Percentiles rank a stretch among this genome's conserved stretches.
Conservation (phyloP, 2,113 vertebrate species). For the Ahaetulla prasina region DNA sequence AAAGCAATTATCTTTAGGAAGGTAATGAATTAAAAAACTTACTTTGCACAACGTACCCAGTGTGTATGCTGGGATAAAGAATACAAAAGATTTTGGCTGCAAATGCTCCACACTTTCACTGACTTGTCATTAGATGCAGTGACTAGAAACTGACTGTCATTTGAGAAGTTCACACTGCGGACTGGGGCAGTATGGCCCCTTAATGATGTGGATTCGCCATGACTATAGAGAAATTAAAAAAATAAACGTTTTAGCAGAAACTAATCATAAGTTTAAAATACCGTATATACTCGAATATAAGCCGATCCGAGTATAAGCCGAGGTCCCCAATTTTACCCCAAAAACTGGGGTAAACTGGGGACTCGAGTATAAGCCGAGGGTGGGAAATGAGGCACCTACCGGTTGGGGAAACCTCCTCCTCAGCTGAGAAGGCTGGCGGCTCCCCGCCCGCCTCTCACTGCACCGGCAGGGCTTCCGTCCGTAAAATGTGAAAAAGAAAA, state of each 20-base stretch:
- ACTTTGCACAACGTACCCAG: slow-evolving; percentile 93
- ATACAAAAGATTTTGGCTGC: slow-evolving; percentile 76
- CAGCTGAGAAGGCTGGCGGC: too few species aligned
- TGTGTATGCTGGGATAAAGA: slow-evolving; percentile 86
- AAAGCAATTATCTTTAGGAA: not conserved
- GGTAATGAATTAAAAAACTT: slow-evolving; percentile 38
- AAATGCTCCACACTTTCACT: slow-evolving; percentile 87
- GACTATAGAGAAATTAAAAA: slow-evolving; percentile 67
- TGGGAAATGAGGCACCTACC: too few species aligned
- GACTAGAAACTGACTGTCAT: slow-evolving; percentile 77
- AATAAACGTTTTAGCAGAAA: not conserved
- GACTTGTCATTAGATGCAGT: slow-evolving; percentile 93
- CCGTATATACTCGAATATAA: too few species aligned
- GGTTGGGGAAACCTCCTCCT: too few species aligned
- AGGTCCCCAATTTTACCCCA: too few species aligned
- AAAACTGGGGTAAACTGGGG: too few species aligned
- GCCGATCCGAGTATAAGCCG: too few species aligned
- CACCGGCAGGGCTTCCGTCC: too few species aligned
- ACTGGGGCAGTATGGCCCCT: slow-evolving; percentile 86
- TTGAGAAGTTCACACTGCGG: slow-evolving; percentile 85
- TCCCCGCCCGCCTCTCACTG: too few species aligned
- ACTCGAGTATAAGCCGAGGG: too few species aligned
- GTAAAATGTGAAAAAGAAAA: too few species aligned
- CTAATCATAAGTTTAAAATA: not conserved
- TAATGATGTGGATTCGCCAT: slow-evolving; percentile 82